Conservation (phyloP, 2,888 invertebrate species). For the Augiades crinisus region DNA sequence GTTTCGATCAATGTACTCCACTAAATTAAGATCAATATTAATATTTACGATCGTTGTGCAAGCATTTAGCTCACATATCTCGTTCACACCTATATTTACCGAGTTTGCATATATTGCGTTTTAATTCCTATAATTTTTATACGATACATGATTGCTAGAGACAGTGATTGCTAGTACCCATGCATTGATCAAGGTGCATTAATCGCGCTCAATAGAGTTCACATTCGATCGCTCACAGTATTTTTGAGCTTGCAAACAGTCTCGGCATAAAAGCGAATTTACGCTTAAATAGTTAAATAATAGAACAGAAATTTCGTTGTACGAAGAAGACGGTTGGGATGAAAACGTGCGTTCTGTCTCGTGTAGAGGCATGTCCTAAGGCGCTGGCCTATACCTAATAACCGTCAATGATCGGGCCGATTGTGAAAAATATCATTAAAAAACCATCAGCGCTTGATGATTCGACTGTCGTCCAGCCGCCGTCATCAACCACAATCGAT, state of each 20-base stretch:
- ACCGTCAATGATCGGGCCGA: constrained; percentile 78
- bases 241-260: constrained; percentile 7
- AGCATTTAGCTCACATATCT: not conserved
- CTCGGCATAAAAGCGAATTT: not conserved
- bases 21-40: too few species aligned
- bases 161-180: constrained; percentile 6
- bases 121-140: constrained; percentile 25
- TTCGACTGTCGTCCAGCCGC: constrained; percentile 68
- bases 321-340: not conserved
- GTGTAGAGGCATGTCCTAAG: constrained; percentile 55
- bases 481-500: constrained; percentile 78
- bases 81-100: constrained; percentile 15
- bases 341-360: constrained; percentile 7
- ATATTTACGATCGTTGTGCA: too few species aligned
- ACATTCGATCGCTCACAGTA: not conserved
- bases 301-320: constrained; percentile 9
- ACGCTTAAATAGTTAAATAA: not conserved
- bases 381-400: constrained; percentile 75
- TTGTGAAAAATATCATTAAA: constrained; percentile 83
- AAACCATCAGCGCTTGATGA: constrained; percentile 80
- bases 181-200: constrained; percentile 7
- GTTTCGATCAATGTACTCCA: too few species aligned
- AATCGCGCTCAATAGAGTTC: constrained; percentile 7
- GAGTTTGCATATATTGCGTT: constrained; percentile 17
- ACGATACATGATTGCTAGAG: constrained; percentile 14